Evolutionary conservation across 2,888 invertebrate species (phyloP).

Genomic region (Micropterix aruncella): DNA sequence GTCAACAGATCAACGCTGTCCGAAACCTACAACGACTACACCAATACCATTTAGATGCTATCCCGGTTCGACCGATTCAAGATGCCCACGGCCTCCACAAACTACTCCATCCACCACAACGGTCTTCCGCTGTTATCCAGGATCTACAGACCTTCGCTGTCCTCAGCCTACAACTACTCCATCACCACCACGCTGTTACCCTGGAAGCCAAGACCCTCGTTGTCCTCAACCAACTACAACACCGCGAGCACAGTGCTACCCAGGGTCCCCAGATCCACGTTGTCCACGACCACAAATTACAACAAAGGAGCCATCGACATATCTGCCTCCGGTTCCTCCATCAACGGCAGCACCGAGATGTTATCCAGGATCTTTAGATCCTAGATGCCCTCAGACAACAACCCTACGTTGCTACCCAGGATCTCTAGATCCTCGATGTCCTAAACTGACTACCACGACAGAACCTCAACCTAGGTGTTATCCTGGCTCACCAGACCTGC

Average conservation of each 20-base stretch:
- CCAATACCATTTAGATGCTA: constrained; percentile 16
- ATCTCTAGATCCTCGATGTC: constrained; percentile 15
- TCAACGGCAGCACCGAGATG: constrained; percentile 15
- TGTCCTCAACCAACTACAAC: constrained; percentile 15
- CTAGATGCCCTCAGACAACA: constrained; percentile 15
- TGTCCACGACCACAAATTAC: constrained; percentile 16
- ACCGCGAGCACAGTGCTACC: constrained; percentile 12
- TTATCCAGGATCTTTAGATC: constrained; percentile 18
- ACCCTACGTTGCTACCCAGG: constrained; percentile 13
- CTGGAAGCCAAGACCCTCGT: constrained; percentile 17
- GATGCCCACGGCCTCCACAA: constrained; percentile 17
- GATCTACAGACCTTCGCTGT: constrained; percentile 13
- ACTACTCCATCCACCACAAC: constrained; percentile 12
- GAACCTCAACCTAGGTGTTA: constrained; percentile 8
- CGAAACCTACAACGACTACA: constrained; percentile 15
- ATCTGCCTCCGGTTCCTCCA: constrained; percentile 11
- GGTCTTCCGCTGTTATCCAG: constrained; percentile 13
- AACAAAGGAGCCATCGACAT: constrained; percentile 9
- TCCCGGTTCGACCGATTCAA: constrained; percentile 19
- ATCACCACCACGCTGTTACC: constrained; percentile 18
- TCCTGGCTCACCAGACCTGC: constrained; percentile 13
- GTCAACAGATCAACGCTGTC: constrained; percentile 14
- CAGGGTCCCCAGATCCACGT: constrained; percentile 13
- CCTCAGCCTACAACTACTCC: constrained; percentile 13
- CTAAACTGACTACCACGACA: constrained; percentile 11